Evolutionary conservation across 2,888 invertebrate species (phyloP), one percentile per base, ranked within the genome.

Genomic region (Plagiodera versicolora): DNA sequence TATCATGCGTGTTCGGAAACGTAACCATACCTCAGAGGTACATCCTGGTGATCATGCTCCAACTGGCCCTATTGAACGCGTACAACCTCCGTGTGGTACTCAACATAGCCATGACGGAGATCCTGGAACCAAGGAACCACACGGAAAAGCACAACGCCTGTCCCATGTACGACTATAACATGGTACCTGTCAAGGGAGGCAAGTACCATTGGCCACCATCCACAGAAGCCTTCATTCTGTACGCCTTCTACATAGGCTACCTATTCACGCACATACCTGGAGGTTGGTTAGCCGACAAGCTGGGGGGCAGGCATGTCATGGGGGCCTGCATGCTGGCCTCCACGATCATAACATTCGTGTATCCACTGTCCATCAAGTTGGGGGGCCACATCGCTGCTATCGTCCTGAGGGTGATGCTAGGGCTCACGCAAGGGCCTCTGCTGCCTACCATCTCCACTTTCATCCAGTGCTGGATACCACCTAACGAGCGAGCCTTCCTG

Each of bases 211-310:
- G 91, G 91, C 83, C 84, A 47, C 85, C 87, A 73, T 79, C 84
- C 58, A 83, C 86, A 1, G 89, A 91, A 80, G 92, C 92, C 0
- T 78, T 90, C 45, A 90, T 93, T 44, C 82, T 93, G 1, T 89
- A 90, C 51, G 87, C 91, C 0, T 94, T 94, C 79, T 94, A 91
- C 81, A 91, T 90, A 82, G 94, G 94, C 1, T 94, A 94, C 79
- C 87, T 93, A 0, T 61, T 91, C 0, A 92, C 92, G 0, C 93
- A 94, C 73, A 77, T 93, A 32, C 93, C 93, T 0, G 93, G 92
- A 48, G 93, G 92, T 57, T 82, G 89, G 60, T 74, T 94, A 28
- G 89, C 93, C 0, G 92, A 91, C 71, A 85, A 85, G 64, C 90
- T 90, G 66, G 94, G 94, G 19, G 94, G 92, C 11, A 94, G 94